Conservation (phyloP, 2,888 invertebrate genomes). For the Ophion obscuratus region DNA sequence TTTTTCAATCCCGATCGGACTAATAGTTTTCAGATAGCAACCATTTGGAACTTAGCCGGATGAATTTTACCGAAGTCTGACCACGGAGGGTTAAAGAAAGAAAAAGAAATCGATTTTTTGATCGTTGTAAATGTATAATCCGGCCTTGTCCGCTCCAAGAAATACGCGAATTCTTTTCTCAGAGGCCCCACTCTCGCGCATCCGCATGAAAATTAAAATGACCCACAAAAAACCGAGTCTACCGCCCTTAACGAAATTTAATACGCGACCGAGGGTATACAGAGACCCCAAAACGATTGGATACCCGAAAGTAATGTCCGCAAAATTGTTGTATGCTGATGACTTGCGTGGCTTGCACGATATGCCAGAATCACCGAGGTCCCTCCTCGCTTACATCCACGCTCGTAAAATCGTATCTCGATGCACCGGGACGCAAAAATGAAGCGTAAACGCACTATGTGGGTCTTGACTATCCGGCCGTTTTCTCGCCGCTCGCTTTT, state of each 20-base stretch:
- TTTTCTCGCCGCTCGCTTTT: slow-evolving; percentile 32
- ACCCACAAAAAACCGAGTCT: not conserved
- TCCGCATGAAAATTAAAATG: not conserved
- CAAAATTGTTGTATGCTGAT: slow-evolving; percentile 34
- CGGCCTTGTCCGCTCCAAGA: no score
- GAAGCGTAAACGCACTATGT: slow-evolving; percentile 35
- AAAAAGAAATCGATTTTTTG: no score
- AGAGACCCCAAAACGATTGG: not conserved
- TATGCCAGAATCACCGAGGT: slow-evolving; percentile 13
- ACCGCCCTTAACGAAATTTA: not conserved
- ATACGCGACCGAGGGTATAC: not conserved
- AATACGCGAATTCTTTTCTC: no score
- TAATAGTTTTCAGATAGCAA: no score
- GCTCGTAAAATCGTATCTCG: slow-evolving; percentile 52
- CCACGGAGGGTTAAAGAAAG: no score
- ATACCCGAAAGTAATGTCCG: not conserved
- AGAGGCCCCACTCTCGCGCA: no score
- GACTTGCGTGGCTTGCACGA: slow-evolving; percentile 8
- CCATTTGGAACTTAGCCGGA: no score
- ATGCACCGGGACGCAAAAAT: slow-evolving; percentile 46
- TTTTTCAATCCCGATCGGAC: no score
- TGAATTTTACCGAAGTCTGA: no score
- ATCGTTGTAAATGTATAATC: no score
- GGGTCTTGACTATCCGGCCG: slow-evolving; percentile 34
- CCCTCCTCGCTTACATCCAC: slow-evolving; percentile 23